These are phyloP conservation scores for Tragulus kanchil DNA, from an alignment of 2,113 vertebrate species.

Conservation along the genomic window DNA sequence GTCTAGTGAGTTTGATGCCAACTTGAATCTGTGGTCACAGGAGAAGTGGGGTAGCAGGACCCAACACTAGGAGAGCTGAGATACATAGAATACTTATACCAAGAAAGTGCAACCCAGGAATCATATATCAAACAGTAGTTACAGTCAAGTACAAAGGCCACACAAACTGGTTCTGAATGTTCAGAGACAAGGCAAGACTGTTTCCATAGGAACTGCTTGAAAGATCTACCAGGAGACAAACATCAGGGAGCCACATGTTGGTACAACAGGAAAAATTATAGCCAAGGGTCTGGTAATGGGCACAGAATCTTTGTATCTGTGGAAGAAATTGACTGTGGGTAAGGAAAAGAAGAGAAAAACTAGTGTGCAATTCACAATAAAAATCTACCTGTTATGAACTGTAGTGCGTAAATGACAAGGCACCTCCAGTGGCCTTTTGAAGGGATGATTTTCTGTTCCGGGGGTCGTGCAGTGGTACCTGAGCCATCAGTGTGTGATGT, in stretches of 20 bases:
- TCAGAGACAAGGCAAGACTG: not conserved
- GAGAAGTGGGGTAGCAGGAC: not conserved
- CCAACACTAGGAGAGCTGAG: not conserved
- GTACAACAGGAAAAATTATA: not conserved
- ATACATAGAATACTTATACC: not conserved
- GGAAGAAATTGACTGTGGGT: not conserved
- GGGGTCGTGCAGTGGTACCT: no score
- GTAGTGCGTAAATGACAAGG: not conserved
- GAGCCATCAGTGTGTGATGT: not conserved
- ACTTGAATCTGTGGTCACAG: not conserved
- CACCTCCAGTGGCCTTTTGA: not conserved
- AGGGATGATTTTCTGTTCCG: not conserved
- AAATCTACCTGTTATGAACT: not conserved
- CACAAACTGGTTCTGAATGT: not conserved
- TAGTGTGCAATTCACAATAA: not conserved
- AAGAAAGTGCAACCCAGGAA: not conserved
- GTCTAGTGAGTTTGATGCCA: not conserved
- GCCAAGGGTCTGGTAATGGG: not conserved
- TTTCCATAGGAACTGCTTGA: slow-evolving; percentile 7
- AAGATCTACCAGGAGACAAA: not conserved
- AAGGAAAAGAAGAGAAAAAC: not conserved
- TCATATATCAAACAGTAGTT: not conserved
- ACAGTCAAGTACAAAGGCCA: slow-evolving; percentile 31
- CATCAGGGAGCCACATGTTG: not conserved
- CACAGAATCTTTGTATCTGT: not conserved